Evolutionary conservation across 92 coral and sea anemone genomes (phyloP), one percentile per base, ranked within the genome.

Genomic region (Zoanthus sansibaricus): DNA sequence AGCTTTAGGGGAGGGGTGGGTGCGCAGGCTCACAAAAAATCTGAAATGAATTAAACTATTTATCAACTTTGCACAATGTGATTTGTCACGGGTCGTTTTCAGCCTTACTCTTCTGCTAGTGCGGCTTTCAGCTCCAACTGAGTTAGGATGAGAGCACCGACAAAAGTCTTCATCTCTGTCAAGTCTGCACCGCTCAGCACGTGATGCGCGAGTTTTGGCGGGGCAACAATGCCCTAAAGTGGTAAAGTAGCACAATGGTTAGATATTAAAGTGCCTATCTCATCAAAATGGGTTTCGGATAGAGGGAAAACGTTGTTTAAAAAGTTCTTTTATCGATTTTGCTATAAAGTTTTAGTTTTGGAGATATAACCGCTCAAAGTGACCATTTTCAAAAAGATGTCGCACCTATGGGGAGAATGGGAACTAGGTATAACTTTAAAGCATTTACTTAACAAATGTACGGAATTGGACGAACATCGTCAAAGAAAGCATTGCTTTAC

Each of bases 101-200:
- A 51, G 82, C n/a, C 64, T 76, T 52, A 5, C n/a, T 52, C 13
- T 14, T 20, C 74, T 25, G 85, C 58, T 2, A 67, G 85, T 33
- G 62, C 75, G 7, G 85, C 85, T 3, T 80, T 80, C 75, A 80
- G 85, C 21, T 80, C 85, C 1, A 80, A 75, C 46, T 72, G 46
- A 5, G 85, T 80, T 11, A 80, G 85, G 42, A 80, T 80, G 3
- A 80, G 85, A 46, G 85, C 85, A 5, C 85, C 85, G 12, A 80
- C 85, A 64, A 80, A 80, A 4, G 85, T 80, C 15, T 80, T 80
- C 85, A 80, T 80, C 56, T 80, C 85, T 45, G 85, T 54, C 75
- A 80, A 25, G 62, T 80, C 85, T 21, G 46, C 85, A 5, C 85
- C 85, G 74, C 18, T 62, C 30, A 80, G 75, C 42, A 46, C 75